Evolutionary conservation across 2,888 invertebrate species (phyloP).

Genomic region (Drosophila nr. perissopoda): DNA sequence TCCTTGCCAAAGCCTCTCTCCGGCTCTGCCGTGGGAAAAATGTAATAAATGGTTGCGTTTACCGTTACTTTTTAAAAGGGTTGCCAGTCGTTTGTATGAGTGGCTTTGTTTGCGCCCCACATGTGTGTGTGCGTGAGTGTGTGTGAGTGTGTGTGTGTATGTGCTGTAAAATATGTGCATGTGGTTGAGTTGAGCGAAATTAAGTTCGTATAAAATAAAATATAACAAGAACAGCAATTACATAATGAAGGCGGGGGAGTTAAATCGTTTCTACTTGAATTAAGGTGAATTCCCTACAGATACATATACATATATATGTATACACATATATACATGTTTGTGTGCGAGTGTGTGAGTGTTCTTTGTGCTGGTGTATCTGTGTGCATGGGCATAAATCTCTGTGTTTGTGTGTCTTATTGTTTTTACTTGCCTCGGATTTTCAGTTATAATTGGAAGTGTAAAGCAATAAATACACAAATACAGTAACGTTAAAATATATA

Average conservation of each 20-base stretch:
- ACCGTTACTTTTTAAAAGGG: constrained; percentile 78
- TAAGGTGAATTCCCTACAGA: constrained; percentile 62
- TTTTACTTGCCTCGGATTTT: constrained; percentile 71
- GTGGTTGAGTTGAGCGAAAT: constrained; percentile 72
- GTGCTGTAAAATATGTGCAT: constrained; percentile 58
- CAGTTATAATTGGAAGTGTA: constrained; percentile 76
- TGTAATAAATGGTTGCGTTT: constrained; percentile 79
- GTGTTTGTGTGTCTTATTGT: constrained; percentile 66
- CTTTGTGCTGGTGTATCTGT: constrained; percentile 21
- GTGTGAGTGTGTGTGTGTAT: constrained; percentile 19
- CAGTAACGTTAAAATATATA: constrained; percentile 7
- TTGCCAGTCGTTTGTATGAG: constrained; percentile 65
- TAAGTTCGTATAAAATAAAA: constrained; percentile 80
- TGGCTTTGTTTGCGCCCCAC: constrained; percentile 33
- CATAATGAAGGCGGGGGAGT: constrained; percentile 74
- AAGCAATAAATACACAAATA: constrained; percentile 64
- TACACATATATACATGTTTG: constrained; percentile 2
- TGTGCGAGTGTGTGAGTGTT: constrained; percentile 4
- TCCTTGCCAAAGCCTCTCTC: constrained; percentile 13
- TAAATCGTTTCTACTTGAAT: constrained; percentile 75
- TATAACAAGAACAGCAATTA: constrained; percentile 66
- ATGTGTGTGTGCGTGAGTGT: constrained; percentile 5
- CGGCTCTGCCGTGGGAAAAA: constrained; percentile 40
- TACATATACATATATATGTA: not conserved
- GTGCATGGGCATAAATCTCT: constrained; percentile 63